Base-by-base conservation (phyloP, 2,888 invertebrate genomes). In the Ellobium chinense region DNA sequence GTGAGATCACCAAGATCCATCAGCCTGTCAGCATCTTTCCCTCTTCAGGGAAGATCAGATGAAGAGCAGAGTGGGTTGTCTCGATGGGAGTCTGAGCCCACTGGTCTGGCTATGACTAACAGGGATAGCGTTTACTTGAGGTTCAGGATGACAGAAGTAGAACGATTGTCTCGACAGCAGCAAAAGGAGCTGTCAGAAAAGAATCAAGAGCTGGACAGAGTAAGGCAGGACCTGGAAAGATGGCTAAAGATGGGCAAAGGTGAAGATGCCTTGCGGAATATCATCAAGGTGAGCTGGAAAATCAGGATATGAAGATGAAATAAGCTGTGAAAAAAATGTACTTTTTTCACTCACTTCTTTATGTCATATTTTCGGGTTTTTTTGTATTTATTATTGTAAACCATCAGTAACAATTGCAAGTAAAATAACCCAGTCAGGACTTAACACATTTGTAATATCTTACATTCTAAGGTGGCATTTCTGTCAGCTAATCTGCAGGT, bases 161-260 rank as follows among this genome's bases (percentile, higher is more conserved):
- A 81, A 37, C 24, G 63, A 24, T 63, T 72, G 73, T 29, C 81
- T 29, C 62, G 73, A 14, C 78, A 79, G 14, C 85, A 84, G 68
- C 78, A 85, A 66, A 81, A 80, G 46, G 82, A 85, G 36, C 82
- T 86, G 27, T 76, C 82, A 18, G 69, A 74, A 37, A 86, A 86
- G 74, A 83, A 83, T 37, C 78, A 77, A 29, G 85, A 88, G 65
- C 75, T 88, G 66, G 79, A 78, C 0, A 60, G 21, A 2, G 74
- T 84, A n/a, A 75, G 82, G 5, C 72, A 85, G 46, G 83, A 86
- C 66, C 79, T 85, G 36, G 85, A 84, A 29, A 79, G 68, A 24
- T 84, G 84, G 82, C 63, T 83, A 66, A 56, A 63, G 54, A 65
- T 58, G 31, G 63, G 73, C 27, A 83, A 77, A 63, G 79, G 66